Evolutionary conservation across 2,797 vertebrate genomes (phyloP), one percentile per base, ranked within the genome.

Genomic region (Psittacula derbiana): DNA sequence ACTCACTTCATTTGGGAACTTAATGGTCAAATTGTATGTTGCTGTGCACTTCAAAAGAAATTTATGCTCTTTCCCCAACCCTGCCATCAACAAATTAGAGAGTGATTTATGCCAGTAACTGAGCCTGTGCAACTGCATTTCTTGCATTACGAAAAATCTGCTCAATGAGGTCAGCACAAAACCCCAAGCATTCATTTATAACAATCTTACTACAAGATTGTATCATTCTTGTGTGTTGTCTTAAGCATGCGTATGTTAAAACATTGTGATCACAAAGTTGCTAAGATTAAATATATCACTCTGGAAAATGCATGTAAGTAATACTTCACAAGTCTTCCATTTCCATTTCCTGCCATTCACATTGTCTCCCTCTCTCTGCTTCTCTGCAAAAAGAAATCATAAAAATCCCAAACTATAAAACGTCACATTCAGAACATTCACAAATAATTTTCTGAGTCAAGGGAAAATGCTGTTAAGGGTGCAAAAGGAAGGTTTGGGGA

Each of bases 361-460:
- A 1, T 65, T 85, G 50, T 84, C 66, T 87, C 89, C 81, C 74
- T 87, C 55, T 75, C 36, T 74, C 70, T 80, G 44, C 43, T 41
- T 13, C 43, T 14, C 61, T 74, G 64, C n/a, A 94, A 73, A 86
- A 91, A 80, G 55, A 85, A 91, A 58, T 67, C 87, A 79, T 93
- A 92, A 92, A 95, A 94, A 23, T 88, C 73, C 75, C 49, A 76
- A 82, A 87, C 67, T 79, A 85, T 87, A 95, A 95, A 89, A 94
- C 91, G 87, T 72, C 85, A 94, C 89, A 92, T 94, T 78, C 89
- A 74, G 82, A 83, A 61, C 69, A 83, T 81, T 88, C 33, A 49
- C 57, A 87, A 74, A 67, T 94, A 92, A 92, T 94, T 94, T 96
- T 91, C 84, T 82, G 84, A 95, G 86, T 92, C 88, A 94, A 85